Evolutionary conservation across 2,113 vertebrate species (phyloP).

Genomic region (Lophochroa leadbeateri): DNA sequence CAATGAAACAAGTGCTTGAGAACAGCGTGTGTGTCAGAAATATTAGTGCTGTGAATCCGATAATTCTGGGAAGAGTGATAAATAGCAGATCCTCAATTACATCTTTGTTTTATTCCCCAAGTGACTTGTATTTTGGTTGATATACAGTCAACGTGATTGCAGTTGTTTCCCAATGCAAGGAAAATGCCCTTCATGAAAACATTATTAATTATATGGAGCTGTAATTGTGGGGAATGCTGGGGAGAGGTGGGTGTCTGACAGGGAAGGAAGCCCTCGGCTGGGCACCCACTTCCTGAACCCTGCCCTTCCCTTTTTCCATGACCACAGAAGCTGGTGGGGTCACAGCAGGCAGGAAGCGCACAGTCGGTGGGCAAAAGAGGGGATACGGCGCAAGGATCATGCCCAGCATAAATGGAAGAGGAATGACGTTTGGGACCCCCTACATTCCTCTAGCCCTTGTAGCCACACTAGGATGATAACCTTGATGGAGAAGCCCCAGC

Average conservation of each 20-base stretch:
- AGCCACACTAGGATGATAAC: no score
- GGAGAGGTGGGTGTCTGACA: neutral
- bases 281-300: neutral
- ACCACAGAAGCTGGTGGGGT: neutral
- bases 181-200: slow-evolving; percentile 29
- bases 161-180: slow-evolving; percentile 31
- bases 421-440: rapidly evolving
- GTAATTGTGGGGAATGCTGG: neutral
- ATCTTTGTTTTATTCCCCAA: neutral
- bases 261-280: neutral
- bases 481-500: neutral
- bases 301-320: rapidly evolving
- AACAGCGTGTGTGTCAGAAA: neutral
- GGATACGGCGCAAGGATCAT: rapidly evolving
- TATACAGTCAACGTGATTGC: neutral
- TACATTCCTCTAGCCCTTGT: no score
- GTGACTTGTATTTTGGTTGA: slow-evolving; percentile 33
- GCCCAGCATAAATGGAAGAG: neutral
- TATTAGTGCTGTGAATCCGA: neutral
- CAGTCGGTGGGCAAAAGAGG: rapidly evolving
- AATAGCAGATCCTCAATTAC: slow-evolving; percentile 12
- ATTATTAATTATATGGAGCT: slow-evolving; percentile 5
- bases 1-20: neutral
- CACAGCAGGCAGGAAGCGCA: rapidly evolving
- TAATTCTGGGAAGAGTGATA: slow-evolving; percentile 6